Evolutionary conservation across 2,113 vertebrate species (phyloP).

Genomic region (Calyptommatus sinebrachiatus): DNA sequence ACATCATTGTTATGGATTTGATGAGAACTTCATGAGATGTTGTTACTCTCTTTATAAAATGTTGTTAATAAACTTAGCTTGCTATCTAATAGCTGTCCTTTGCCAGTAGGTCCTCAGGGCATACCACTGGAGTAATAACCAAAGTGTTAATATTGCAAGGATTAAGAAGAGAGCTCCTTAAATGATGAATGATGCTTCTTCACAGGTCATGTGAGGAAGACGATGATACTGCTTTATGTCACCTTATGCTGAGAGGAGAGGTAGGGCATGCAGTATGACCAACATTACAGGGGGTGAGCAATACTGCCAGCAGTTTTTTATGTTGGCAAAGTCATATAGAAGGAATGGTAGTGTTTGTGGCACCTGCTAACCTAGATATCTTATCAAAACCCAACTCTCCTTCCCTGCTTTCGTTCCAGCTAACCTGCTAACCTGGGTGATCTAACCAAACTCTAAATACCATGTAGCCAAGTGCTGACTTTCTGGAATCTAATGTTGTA

Average conservation of each 20-base stretch:
- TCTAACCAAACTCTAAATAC: constrained; percentile 60
- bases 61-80: not conserved
- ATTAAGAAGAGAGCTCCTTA: constrained; percentile 47
- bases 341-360: constrained; percentile 67
- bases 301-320: constrained; percentile 48
- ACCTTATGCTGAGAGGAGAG: constrained; percentile 81
- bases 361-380: constrained; percentile 60
- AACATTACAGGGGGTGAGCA: constrained; percentile 83
- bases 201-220: constrained; percentile 92
- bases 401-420: constrained; percentile 41
- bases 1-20: not conserved
- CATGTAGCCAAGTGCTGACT: constrained; percentile 18
- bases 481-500: constrained; percentile 6
- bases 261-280: constrained; percentile 87
- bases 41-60: not conserved
- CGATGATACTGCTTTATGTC: constrained; percentile 79
- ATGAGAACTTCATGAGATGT: not conserved
- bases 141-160: not conserved
- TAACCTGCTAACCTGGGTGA: constrained; percentile 45
- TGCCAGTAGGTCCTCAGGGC: not conserved
- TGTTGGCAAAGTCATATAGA: constrained; percentile 34
- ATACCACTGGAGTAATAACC: not conserved
- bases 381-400: not conserved
- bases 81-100: not conserved
- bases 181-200: constrained; percentile 69